Evolutionary conservation across 2,888 invertebrate species (phyloP).

Genomic region (Idaea straminata): DNA sequence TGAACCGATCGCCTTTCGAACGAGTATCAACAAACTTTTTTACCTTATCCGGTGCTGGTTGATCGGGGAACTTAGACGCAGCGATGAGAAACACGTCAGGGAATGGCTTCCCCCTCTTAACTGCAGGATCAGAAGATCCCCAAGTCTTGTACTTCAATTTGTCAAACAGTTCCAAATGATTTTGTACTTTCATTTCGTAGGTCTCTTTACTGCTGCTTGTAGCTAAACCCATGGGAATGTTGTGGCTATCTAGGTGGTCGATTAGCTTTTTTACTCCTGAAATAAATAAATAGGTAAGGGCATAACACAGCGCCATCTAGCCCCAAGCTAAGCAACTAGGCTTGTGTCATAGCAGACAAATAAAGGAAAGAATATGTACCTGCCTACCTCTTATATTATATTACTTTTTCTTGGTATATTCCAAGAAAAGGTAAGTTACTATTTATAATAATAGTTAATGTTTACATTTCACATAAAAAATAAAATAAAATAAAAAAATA

Average conservation of each 20-base stretch:
- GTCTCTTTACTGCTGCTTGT: constrained; percentile 89
- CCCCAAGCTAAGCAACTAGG: no score
- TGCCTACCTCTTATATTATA: no score
- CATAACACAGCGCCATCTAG: not conserved
- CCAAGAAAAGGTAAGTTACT: no score
- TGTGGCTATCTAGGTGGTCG: constrained; percentile 84
- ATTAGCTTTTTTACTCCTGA: constrained; percentile 88
- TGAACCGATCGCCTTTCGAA: no score
- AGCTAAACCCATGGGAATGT: constrained; percentile 91
- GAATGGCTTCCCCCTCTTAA: constrained; percentile 91
- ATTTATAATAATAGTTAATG: no score
- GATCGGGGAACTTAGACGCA: constrained; percentile 85
- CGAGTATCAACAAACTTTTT: not conserved
- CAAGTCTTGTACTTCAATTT: constrained; percentile 86
- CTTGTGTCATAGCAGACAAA: no score
- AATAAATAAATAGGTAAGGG: constrained; percentile 36
- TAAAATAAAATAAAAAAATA: no score
- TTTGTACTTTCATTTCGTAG: constrained; percentile 84
- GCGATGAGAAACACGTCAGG: constrained; percentile 93
- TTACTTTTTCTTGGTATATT: no score
- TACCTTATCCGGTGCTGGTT: constrained; percentile 81
- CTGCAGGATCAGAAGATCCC: constrained; percentile 90
- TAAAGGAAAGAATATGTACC: no score
- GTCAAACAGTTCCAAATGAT: constrained; percentile 84
- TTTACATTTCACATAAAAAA: no score